Base-by-base conservation (phyloP, 2,797 vertebrate species). In the Sebastes glaucus region DNA sequence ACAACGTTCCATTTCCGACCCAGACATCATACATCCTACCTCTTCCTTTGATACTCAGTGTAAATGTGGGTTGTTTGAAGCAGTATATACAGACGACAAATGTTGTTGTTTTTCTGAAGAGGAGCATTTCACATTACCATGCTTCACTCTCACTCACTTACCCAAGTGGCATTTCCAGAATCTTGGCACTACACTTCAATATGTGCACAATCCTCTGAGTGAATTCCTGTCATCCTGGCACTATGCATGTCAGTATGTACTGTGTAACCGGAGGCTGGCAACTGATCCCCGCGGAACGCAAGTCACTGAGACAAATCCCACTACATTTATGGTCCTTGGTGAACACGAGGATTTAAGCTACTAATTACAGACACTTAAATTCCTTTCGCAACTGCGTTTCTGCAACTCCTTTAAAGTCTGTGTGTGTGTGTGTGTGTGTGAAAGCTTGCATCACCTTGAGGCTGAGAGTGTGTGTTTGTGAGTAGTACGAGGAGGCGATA, bases 331-430 rank as follows among this genome's bases (percentile, higher is more conserved):
- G 71, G 74, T 83, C 73, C 77, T 81, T 10, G 33, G 71, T 72
- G 65, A 88, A 88, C 84, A 88, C 66, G 68, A 60, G 65, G 64
- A 74, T 84, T 86, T 80, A 77, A 83, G 80, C 73, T 46, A 56
- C 82, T 85, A 88, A 93, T 92, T 92, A 87, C 77, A 82, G 74
- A 56, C 56, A 61, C 64, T 80, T 84, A 78, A 81, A 84, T 81
- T 87, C 64, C 61, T 46, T n/a, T 71, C 62, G 55, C 69, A 49
- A 80, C 62, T 30, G 49, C 2, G 5, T 89, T 77, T 73, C 65
- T 28, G 76, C 79, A 14, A 16, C 66, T 85, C n/a, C 52, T 85
- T 78, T 32, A 59, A 75, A 75, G 23, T 28, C 42, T 42, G 22
- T 59, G 38, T 53, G 69, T 68, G 22, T 20, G 28, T 61, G 63